phyloP scores from a whole-genome alignment of 2,113 vertebrate genomes.

The Micromys minutus region DNA sequence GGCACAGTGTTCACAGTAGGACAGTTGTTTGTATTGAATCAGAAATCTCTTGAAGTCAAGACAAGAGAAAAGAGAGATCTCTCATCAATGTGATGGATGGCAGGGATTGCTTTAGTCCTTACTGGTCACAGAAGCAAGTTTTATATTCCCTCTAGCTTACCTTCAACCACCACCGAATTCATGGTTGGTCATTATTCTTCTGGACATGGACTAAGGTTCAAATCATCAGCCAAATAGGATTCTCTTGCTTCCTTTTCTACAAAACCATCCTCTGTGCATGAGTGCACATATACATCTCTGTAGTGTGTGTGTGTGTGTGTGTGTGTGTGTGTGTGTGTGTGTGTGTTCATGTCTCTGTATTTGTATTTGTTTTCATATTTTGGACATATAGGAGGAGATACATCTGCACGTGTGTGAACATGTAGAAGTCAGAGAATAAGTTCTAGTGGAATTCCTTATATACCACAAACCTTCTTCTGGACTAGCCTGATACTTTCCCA shows the following conservation, averaged over 20 bases:
- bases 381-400: neutral
- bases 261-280: neutral
- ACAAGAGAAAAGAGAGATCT: neutral
- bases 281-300: neutral
- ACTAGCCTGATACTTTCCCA: neutral
- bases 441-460: neutral
- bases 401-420: neutral
- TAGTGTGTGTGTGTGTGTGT: no score
- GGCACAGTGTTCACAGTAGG: neutral
- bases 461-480: neutral
- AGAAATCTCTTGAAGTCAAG: conserved; percentile 24
- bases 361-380: neutral
- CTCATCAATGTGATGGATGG: neutral
- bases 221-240: neutral
- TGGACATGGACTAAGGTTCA: neutral
- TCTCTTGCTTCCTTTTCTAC: neutral
- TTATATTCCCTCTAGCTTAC: neutral
- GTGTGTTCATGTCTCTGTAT: no score
- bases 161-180: neutral
- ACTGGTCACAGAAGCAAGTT: neutral
- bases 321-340: neutral
- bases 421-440: neutral
- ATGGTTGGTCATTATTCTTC: neutral
- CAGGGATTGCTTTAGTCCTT: neutral
- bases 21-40: neutral